Evolutionary conservation across 2,113 vertebrate species (phyloP), one percentile per base, ranked within the genome.

Genomic region (Colius striatus): DNA sequence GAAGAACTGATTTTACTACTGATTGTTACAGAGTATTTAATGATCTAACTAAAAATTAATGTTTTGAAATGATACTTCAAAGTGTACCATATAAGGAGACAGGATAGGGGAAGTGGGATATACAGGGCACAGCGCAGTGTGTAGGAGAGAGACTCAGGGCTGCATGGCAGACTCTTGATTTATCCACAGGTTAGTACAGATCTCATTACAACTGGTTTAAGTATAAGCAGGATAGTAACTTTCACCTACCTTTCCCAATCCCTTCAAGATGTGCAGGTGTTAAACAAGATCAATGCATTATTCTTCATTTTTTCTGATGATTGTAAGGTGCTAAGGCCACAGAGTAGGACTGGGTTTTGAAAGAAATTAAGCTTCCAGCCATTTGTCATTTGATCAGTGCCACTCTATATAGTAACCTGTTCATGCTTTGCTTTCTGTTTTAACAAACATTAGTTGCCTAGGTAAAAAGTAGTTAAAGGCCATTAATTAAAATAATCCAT

Each of bases 141-240:
- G 30, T 23, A 43, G 29, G 20, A 38, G 34, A 74, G 25, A 29
- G 38, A 2, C 60, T 73, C 2, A 0, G 25, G 12, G 38, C 38
- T 65, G 16, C 16, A 1, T 29, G 62, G 34, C 63, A 80, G 48
- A 21, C 74, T 82, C 63, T 62, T 50, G 38, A 50, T 74, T 84
- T 84, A 51, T n/a, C 70, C 30, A 10, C 58, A 76, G 81, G 67
- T 91, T 47, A 85, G 55, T n/a, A 13, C 27, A 73, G 38, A 86
- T 90, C 85, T 91, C 65, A 50, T 93, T 92, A 84, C 32, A 67
- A 11, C 25, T 90, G 67, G 14, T 58, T 81, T 90, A 78, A 79
- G 2, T 71, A 29, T 91, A 63, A 90, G 47, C 68, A 90, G 85
- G 67, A 23, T 74, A 58, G 73, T 67, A 63, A 88, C 88, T 89